These are phyloP conservation scores for Drosophila paracracens DNA, from an alignment of 2,888 invertebrate species.

Conservation along the genomic window DNA sequence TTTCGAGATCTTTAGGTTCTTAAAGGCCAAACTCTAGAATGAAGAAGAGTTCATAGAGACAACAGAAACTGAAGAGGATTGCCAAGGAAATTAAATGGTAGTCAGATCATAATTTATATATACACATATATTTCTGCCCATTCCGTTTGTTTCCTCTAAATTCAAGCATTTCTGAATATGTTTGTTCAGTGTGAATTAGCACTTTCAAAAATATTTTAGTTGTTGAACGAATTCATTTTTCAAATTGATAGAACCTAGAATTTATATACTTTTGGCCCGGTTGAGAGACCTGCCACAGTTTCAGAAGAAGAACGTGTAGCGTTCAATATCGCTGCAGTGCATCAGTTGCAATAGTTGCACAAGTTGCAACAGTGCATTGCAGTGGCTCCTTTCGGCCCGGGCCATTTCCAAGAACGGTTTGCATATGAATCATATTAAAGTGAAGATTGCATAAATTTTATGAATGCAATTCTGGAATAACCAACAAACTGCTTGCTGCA, in stretches of 20 bases:
- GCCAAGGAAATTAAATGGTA: background rate
- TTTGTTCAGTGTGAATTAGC: no score
- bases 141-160: no score
- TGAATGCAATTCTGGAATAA: constrained; percentile 17
- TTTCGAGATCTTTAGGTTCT: background rate
- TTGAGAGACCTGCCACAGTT: constrained; percentile 19
- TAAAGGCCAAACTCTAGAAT: background rate
- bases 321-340: constrained; percentile 33
- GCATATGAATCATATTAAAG: constrained; percentile 42
- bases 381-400: constrained; percentile 12
- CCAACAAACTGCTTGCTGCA: background rate
- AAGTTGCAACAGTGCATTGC: constrained; percentile 9
- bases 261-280: no score
- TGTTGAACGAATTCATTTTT: background rate
- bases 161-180: no score
- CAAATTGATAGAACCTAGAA: background rate
- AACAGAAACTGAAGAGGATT: background rate
- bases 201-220: no score
- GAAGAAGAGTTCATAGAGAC: background rate
- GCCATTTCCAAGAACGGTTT: constrained; percentile 44
- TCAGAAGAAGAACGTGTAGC: constrained; percentile 2
- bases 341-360: constrained; percentile 33
- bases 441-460: constrained; percentile 50
- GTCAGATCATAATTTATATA: background rate
- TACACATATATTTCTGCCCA: background rate